These are phyloP conservation scores for Dynastes hyllus DNA, from an alignment of 2,888 invertebrate species.

Conservation along the genomic window DNA sequence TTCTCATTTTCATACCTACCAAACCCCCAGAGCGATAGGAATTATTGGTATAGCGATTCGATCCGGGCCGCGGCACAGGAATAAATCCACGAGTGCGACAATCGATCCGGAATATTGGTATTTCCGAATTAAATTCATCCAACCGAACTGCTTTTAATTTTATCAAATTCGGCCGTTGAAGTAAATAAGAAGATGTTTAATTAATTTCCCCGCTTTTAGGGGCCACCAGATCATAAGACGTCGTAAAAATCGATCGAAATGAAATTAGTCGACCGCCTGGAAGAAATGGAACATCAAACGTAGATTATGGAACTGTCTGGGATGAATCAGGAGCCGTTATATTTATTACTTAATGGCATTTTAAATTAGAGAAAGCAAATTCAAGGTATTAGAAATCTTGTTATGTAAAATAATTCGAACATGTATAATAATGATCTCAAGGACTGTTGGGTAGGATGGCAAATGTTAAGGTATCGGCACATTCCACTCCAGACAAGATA, in stretches of 20 bases:
- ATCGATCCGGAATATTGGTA: constrained; percentile 1
- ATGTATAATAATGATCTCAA: too few relatives aligned
- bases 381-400: too few relatives aligned
- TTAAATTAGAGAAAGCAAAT: too few relatives aligned
- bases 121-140: not conserved
- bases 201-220: not conserved
- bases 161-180: not conserved
- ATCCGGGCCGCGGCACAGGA: not conserved
- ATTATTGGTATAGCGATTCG: not conserved
- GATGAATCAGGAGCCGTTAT: too few relatives aligned
- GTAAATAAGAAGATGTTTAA: constrained; percentile 4
- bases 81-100: constrained; percentile 1
- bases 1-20: constrained; percentile 2
- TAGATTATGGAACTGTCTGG: not conserved
- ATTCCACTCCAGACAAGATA: too few relatives aligned
- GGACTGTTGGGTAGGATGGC: too few relatives aligned
- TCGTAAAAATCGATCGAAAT: not conserved
- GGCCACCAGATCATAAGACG: not conserved
- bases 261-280: not conserved
- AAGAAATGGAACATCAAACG: not conserved
- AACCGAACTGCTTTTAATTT: not conserved
- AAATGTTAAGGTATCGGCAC: too few relatives aligned
- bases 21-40: not conserved
- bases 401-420: too few relatives aligned
- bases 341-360: too few relatives aligned